A percentile compares a stretch with the other conserved stretches of the same genome.
These are phyloP conservation scores for Apoda limacodes DNA, from an alignment of 2,888 invertebrate genomes.

Conservation along the genomic window DNA sequence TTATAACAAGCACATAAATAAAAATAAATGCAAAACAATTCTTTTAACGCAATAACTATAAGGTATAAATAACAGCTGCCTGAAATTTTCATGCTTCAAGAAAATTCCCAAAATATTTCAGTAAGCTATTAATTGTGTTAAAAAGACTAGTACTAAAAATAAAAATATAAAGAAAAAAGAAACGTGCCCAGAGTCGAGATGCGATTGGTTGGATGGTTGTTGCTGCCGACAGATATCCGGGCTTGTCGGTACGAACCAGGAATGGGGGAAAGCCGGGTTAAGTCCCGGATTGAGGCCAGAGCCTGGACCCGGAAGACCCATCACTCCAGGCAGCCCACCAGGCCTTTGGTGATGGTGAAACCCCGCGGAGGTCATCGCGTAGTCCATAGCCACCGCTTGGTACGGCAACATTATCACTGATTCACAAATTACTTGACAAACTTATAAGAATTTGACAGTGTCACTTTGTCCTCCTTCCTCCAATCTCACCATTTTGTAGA, in stretches of 20 bases:
- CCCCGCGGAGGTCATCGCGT: constrained; percentile 72
- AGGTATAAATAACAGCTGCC: too few relatives aligned
- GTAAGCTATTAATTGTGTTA: too few relatives aligned
- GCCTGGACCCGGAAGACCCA: constrained; percentile 69
- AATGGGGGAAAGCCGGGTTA: constrained; percentile 89
- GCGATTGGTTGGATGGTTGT: constrained; percentile 78
- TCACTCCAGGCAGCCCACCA: constrained; percentile 63
- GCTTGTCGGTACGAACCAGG: constrained; percentile 91
- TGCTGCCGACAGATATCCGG: constrained; percentile 93
- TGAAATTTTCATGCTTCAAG: too few relatives aligned
- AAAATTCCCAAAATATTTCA: too few relatives aligned
- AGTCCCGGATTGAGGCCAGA: constrained; percentile 61
- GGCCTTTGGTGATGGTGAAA: constrained; percentile 66
- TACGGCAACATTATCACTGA: constrained; percentile 81
- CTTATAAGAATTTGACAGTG: constrained; percentile 29
- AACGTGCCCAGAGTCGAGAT: constrained; percentile 95
- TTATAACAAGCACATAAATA: constrained; percentile 23
- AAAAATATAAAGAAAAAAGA: constrained; percentile 68
- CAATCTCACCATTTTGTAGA: constrained; percentile 15
- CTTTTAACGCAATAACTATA: too few relatives aligned
- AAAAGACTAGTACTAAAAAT: too few relatives aligned
- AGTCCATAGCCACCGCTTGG: constrained; percentile 90
- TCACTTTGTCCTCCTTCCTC: constrained; percentile 28
- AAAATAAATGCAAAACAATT: constrained; percentile 26
- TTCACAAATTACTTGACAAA: too few relatives aligned